A percentile compares a stretch with the other conserved stretches of the same genome.
These are phyloP conservation scores for Papilio xuthus DNA, from an alignment of 1,140 invertebrate species.

Conservation along the genomic window DNA sequence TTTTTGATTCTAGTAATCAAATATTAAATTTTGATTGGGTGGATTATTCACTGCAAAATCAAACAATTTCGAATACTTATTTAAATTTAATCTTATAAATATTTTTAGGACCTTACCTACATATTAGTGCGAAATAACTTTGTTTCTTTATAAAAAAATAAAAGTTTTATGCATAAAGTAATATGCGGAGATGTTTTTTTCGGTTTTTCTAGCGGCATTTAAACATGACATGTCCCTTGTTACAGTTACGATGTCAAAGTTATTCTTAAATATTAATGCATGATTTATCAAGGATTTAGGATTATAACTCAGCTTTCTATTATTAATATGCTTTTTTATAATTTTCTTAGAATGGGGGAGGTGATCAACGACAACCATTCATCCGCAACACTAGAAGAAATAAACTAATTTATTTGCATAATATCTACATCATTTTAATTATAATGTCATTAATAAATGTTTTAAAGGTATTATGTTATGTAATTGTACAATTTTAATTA, in stretches of 20 bases:
- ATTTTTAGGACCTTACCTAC: too few species aligned
- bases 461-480: background rate
- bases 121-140: too few species aligned
- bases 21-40: background rate
- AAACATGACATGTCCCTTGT: background rate
- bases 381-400: too few species aligned
- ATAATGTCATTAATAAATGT: background rate
- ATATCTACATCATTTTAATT: constrained; percentile 7
- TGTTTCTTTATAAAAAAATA: too few species aligned
- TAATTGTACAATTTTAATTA: background rate
- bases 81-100: too few species aligned
- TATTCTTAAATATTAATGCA: too few species aligned
- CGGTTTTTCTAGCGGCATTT: too few species aligned
- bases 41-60: background rate
- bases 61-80: background rate
- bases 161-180: too few species aligned
- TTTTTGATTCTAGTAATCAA: background rate
- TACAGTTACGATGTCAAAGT: background rate
- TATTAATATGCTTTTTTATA: too few species aligned
- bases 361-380: too few species aligned
- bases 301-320: background rate
- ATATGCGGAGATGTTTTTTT: too few species aligned
- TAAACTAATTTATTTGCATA: background rate
- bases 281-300: background rate
- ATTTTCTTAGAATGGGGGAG: too few species aligned